Percentiles rank a stretch among this genome's conserved stretches.
Conservation (phyloP, 1,140 invertebrate species). For the Gerris buenoi region DNA sequence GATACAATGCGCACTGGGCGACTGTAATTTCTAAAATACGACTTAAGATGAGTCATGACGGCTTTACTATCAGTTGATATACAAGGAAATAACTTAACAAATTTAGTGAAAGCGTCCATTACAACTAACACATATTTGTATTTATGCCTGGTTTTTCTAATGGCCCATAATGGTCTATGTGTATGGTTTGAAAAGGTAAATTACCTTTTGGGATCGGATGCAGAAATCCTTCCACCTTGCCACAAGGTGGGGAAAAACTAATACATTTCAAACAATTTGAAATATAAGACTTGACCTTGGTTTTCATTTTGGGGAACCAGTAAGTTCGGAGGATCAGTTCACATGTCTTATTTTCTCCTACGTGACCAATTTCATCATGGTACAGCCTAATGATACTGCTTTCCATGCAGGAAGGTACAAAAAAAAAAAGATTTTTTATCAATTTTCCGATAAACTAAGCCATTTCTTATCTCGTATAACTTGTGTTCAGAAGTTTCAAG, state of each 20-base stretch:
- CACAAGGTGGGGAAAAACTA: constrained; percentile 11
- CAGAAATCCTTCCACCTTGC: constrained; percentile 7
- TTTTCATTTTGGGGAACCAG: constrained; percentile 18
- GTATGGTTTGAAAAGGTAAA: not conserved
- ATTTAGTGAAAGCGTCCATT: constrained; percentile 18
- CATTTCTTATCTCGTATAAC: not conserved
- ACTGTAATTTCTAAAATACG: constrained; percentile 14
- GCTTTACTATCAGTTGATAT: constrained; percentile 2
- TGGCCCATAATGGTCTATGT: not conserved
- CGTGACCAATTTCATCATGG: not conserved
- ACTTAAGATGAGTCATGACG: not conserved
- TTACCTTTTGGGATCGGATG: not conserved
- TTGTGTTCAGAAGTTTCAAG: not conserved
- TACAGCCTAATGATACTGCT: not conserved
- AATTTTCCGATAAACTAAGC: not conserved
- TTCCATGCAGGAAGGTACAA: not conserved
- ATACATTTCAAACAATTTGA: constrained; percentile 21
- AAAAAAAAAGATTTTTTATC: not conserved
- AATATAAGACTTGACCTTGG: constrained; percentile 15
- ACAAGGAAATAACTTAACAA: constrained; percentile 12
- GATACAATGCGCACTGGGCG: constrained; percentile 19
- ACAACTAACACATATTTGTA: constrained; percentile 13
- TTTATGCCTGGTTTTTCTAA: constrained; percentile 6
- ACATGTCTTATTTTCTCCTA: not conserved
- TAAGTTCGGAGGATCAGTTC: constrained; percentile 1